Conservation (phyloP, 2,888 invertebrate genomes). For the Syrista parreyssii region DNA sequence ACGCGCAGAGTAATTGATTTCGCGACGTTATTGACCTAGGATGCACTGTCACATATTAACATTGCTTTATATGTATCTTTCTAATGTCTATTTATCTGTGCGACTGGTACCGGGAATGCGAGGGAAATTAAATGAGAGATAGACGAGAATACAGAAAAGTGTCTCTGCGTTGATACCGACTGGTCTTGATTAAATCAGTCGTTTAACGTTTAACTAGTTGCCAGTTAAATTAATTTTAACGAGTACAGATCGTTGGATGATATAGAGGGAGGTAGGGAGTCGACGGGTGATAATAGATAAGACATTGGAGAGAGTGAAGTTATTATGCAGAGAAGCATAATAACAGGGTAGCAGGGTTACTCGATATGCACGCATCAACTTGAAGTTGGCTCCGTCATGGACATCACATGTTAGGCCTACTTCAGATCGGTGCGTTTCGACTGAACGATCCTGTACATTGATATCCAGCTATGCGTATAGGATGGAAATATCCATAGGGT, state of each 20-base stretch:
- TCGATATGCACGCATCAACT: not conserved
- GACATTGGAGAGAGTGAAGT: not conserved
- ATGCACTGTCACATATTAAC: not conserved
- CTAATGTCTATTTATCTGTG: not conserved
- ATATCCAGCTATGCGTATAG: not conserved
- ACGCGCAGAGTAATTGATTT: not conserved
- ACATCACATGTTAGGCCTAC: not conserved
- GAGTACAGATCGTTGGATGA: not conserved
- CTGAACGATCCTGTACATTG: not conserved
- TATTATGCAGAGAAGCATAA: no score
- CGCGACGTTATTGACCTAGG: not conserved
- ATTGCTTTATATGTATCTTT: not conserved
- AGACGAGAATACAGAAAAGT: not conserved
- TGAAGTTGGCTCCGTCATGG: not conserved
- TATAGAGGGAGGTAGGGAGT: not conserved
- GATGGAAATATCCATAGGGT: not conserved
- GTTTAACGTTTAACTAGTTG: not conserved
- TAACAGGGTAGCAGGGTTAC: no score
- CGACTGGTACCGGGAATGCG: not conserved
- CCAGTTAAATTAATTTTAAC: not conserved
- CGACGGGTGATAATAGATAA: not conserved
- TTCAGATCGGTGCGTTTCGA: not conserved
- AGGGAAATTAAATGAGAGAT: not conserved
- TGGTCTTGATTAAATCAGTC: not conserved
- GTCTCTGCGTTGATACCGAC: not conserved